Percentiles rank a stretch among this genome's conserved stretches.
phyloP scores from a whole-genome alignment of 2,888 invertebrate genomes.

The Doris montereyensis region DNA sequence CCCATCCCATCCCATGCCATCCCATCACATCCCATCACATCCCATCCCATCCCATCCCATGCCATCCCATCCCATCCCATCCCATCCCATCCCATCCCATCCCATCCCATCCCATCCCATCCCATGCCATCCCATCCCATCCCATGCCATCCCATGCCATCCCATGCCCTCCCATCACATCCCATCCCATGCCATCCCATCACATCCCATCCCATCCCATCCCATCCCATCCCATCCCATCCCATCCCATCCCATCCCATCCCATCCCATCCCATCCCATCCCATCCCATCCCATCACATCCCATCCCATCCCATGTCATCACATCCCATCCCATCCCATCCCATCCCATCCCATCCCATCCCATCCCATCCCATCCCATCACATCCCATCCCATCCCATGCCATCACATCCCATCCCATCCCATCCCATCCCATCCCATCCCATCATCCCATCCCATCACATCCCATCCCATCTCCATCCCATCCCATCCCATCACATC shows the following conservation, averaged over 20 bases:
- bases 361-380: conserved; percentile 15
- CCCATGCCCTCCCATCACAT: too few relatives aligned
- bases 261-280: conserved; percentile 38
- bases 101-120: too few relatives aligned
- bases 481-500: conserved; percentile 30
- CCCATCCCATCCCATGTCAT: conserved; percentile 39
- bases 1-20: too few relatives aligned
- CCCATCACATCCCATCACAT: too few relatives aligned
- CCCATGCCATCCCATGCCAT: too few relatives aligned
- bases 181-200: too few relatives aligned
- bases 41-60: too few relatives aligned
- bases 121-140: too few relatives aligned
- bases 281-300: conserved; percentile 41
- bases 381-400: conserved; percentile 29
- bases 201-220: too few relatives aligned
- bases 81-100: too few relatives aligned
- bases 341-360: conserved; percentile 28
- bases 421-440: conserved; percentile 33
- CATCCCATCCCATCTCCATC: conserved; percentile 40
- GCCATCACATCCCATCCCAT: conserved; percentile 27
- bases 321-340: conserved; percentile 39
- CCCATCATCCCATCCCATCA: conserved; percentile 40
- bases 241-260: conserved; percentile 43
- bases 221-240: conserved; percentile 30
- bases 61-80: too few relatives aligned